Evolutionary conservation across 1,140 invertebrate genomes (phyloP).

Genomic region (Megalonaias nervosa): DNA sequence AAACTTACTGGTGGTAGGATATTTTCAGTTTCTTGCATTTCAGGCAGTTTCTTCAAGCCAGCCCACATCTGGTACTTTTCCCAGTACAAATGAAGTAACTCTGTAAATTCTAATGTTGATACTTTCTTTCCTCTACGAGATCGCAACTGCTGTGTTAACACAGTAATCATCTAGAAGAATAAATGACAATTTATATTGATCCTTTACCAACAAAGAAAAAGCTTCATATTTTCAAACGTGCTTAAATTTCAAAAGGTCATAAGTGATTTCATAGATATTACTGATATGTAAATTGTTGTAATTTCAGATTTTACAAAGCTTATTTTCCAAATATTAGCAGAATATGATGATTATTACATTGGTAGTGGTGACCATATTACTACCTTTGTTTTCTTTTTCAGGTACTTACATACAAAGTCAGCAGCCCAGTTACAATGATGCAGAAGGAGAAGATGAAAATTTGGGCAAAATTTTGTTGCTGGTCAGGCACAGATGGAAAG

Average conservation of each 20-base stretch:
- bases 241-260: too few relatives aligned
- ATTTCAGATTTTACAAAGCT: too few relatives aligned
- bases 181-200: background rate
- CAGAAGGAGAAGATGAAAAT: slow-evolving; percentile 55
- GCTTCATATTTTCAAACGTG: background rate
- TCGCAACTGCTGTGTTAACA: slow-evolving; percentile 43
- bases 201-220: background rate
- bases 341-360: too few relatives aligned
- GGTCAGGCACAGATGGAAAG: slow-evolving; percentile 31
- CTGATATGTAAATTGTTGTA: too few relatives aligned
- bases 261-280: too few relatives aligned
- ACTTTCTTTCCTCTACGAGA: slow-evolving; percentile 35
- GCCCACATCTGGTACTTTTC: slow-evolving; percentile 52
- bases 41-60: slow-evolving; percentile 34
- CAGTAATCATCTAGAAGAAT: slow-evolving; percentile 56
- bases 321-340: background rate
- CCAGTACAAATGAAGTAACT: slow-evolving; percentile 60
- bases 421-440: slow-evolving; percentile 54
- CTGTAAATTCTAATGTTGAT: slow-evolving; percentile 48
- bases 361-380: too few relatives aligned
- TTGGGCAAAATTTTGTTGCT: slow-evolving; percentile 25
- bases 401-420: slow-evolving; percentile 65
- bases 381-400: background rate
- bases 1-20: slow-evolving; percentile 61
- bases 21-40: slow-evolving; percentile 51